phyloP scores from a whole-genome alignment of 1,140 invertebrate genomes.

The Kradibia gibbosae region DNA sequence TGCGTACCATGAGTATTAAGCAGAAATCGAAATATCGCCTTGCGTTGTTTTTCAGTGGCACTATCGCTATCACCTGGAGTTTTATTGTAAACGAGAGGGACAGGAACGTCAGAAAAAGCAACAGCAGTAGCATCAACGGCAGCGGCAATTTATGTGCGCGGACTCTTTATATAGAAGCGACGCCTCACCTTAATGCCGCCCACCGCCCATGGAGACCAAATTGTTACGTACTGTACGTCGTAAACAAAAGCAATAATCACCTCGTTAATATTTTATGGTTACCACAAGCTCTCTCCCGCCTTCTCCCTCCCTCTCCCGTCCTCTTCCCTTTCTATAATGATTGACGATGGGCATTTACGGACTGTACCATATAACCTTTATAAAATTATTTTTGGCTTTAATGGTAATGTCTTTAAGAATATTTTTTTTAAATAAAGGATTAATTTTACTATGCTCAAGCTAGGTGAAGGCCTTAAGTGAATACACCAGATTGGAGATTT shows the following conservation, averaged over 20 bases:
- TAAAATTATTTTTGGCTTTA: neutral
- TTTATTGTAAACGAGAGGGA: neutral
- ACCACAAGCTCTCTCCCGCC: neutral
- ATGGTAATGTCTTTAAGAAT: neutral
- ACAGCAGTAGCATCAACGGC: neutral
- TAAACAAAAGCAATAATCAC: neutral
- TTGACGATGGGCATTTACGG: neutral
- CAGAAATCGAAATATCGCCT: no score
- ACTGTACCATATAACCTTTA: neutral
- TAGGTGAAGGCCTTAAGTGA: neutral
- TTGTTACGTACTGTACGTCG: neutral
- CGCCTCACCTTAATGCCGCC: neutral
- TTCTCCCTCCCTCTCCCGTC: neutral
- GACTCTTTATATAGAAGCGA: neutral
- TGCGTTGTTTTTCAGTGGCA: no score
- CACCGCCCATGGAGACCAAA: neutral
- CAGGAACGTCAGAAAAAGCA: neutral
- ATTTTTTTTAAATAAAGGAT: neutral
- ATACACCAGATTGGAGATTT: neutral
- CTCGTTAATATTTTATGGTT: neutral
- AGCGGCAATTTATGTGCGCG: neutral
- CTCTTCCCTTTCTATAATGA: neutral
- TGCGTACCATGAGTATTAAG: no score
- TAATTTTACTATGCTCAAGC: neutral
- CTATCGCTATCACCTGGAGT: neutral